These are phyloP conservation scores for Parauchenoglanis ngamensis DNA, from an alignment of 2,797 vertebrate genomes.

Conservation along the genomic window DNA sequence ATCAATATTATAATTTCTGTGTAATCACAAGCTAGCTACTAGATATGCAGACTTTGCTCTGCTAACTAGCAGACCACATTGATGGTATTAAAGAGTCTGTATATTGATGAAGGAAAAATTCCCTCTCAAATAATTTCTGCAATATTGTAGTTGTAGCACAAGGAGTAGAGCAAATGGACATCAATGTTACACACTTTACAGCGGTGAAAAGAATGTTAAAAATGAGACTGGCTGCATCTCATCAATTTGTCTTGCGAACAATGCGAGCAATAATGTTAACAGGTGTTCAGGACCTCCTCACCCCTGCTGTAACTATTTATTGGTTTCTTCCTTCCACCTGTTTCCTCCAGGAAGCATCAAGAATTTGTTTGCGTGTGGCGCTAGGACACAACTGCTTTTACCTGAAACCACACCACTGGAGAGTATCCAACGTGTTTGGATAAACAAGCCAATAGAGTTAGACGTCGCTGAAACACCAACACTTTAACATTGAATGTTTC, in stretches of 20 bases:
- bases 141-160: background rate
- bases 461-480: constrained; percentile 26
- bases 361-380: constrained; percentile 23
- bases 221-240: background rate
- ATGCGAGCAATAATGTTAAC: background rate
- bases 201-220: background rate
- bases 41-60: background rate
- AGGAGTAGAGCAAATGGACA: background rate
- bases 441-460: constrained; percentile 2
- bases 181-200: background rate
- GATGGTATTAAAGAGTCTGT: background rate
- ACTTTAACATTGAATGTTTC: constrained; percentile 34
- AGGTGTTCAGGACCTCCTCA: constrained; percentile 16
- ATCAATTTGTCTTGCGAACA: background rate
- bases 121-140: background rate
- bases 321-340: constrained; percentile 25
- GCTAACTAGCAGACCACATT: background rate
- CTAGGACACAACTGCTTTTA: constrained; percentile 20
- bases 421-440: constrained; percentile 4
- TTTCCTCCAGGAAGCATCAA: constrained; percentile 30
- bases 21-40: background rate
- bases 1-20: background rate
- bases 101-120: background rate
- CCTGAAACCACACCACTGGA: constrained; percentile 1
- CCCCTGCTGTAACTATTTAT: constrained; percentile 20